Conservation (phyloP, 2,113 vertebrate species). For the Centropus unirufus region DNA sequence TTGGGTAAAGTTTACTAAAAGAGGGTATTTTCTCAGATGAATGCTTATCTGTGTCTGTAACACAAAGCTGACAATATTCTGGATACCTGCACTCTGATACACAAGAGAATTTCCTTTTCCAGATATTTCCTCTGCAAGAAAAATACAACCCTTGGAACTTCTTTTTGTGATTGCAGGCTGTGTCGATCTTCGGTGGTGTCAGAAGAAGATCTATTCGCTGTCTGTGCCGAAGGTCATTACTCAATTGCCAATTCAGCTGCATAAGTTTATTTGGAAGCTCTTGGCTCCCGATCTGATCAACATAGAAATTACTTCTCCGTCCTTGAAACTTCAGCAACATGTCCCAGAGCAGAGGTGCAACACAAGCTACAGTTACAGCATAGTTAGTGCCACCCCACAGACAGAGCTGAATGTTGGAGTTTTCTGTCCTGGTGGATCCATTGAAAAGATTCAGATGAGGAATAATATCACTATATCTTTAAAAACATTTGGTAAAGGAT, state of each 20-base stretch:
- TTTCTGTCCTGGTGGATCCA: slow-evolving; percentile 84
- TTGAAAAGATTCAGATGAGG: slow-evolving; percentile 85
- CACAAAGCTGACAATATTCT: neutral
- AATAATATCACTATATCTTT: slow-evolving; percentile 82
- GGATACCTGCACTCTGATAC: neutral
- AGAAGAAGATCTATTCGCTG: slow-evolving; percentile 60
- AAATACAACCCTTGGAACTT: neutral
- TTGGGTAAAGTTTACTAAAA: neutral
- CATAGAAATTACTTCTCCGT: slow-evolving; percentile 70
- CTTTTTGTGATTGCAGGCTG: slow-evolving; percentile 73
- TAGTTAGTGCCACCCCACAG: slow-evolving; percentile 66
- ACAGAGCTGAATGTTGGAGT: slow-evolving; percentile 76
- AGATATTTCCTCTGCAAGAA: neutral
- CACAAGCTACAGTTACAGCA: slow-evolving; percentile 65
- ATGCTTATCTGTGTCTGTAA: neutral
- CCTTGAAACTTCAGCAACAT: slow-evolving; percentile 78
- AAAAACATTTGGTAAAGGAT: slow-evolving; percentile 13
- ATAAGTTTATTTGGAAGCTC: slow-evolving; percentile 86
- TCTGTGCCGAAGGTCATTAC: slow-evolving; percentile 74
- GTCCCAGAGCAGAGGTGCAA: slow-evolving; percentile 78
- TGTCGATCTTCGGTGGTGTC: slow-evolving; percentile 61
- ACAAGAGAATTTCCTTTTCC: neutral
- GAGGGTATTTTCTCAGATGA: neutral
- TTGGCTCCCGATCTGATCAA: slow-evolving; percentile 69
- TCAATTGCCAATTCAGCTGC: slow-evolving; percentile 78